Percentiles rank a stretch among this genome's conserved stretches.
Conservation (phyloP, 2,797 vertebrate species). For the Stomatorhinus walkeri region DNA sequence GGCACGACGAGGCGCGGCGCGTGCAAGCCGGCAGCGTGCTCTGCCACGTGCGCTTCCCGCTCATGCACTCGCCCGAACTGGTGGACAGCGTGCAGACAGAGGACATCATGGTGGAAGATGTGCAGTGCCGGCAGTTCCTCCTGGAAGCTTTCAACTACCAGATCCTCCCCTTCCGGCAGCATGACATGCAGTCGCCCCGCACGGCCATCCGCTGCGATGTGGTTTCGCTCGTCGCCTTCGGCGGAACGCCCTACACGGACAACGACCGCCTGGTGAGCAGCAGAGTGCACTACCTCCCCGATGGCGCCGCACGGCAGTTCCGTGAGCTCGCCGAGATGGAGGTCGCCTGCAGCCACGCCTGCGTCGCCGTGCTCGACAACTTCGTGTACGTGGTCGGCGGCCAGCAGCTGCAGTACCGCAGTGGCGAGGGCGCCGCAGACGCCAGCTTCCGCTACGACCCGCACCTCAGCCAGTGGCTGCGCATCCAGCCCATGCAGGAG, state of each 20-base stretch:
- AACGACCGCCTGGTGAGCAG: conserved; percentile 83
- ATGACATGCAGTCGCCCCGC: conserved; percentile 85
- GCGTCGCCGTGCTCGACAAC: conserved; percentile 85
- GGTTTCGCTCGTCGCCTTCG: conserved; percentile 80
- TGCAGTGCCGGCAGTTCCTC: conserved; percentile 81
- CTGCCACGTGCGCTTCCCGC: conserved; percentile 86
- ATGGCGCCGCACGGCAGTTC: conserved; percentile 72
- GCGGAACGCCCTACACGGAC: conserved; percentile 92
- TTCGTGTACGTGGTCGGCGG: conserved; percentile 88
- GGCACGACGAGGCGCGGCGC: conserved; percentile 68
- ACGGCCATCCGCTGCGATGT: conserved; percentile 79
- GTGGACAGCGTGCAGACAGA: conserved; percentile 91
- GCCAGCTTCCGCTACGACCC: conserved; percentile 85
- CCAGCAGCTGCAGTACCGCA: conserved; percentile 91
- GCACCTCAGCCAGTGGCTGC: conserved; percentile 84
- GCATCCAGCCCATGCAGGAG: conserved; percentile 86
- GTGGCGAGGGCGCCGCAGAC: conserved; percentile 86
- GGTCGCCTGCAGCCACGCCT: conserved; percentile 83
- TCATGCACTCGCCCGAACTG: conserved; percentile 89
- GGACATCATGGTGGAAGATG: conserved; percentile 94
- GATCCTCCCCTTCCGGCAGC: conserved; percentile 91
- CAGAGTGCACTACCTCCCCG: conserved; percentile 78
- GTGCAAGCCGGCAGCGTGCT: conserved; percentile 74
- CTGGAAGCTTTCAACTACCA: conserved; percentile 97
- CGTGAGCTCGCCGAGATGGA: conserved; percentile 88